Conservation (phyloP, 2,113 vertebrate genomes). For the Forbesichthys papilliferus region DNA sequence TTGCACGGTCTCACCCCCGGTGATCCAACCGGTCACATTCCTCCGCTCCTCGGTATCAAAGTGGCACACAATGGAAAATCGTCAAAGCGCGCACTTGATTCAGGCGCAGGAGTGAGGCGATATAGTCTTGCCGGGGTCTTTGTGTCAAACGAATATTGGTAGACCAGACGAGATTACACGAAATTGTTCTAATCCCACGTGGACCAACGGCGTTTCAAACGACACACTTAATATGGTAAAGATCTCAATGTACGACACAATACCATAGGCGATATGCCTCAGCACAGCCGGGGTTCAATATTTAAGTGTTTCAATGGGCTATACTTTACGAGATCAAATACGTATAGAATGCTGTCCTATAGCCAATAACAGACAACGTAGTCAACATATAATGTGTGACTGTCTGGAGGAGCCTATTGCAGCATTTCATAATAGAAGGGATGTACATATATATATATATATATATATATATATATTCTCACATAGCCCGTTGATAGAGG, state of each 20-base stretch:
- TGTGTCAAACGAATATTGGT: constrained; percentile 70
- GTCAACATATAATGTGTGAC: not conserved
- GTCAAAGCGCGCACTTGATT: constrained; percentile 71
- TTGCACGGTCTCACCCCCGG: constrained; percentile 77
- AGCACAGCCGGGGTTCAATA: not conserved
- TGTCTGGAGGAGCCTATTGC: not conserved
- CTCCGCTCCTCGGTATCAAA: constrained; percentile 75
- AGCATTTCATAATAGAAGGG: too few relatives aligned
- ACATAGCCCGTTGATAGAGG: constrained; percentile 44
- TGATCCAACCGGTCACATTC: constrained; percentile 73
- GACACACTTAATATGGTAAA: constrained; percentile 35
- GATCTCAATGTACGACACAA: not conserved
- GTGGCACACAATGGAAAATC: constrained; percentile 62
- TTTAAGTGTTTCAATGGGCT: not conserved
- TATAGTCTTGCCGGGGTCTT: constrained; percentile 54
- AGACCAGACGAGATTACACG: constrained; percentile 65
- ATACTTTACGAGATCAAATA: too few relatives aligned
- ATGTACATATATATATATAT: too few relatives aligned
- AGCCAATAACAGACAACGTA: not conserved
- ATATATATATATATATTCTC: not conserved
- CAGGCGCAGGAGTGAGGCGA: constrained; percentile 58
- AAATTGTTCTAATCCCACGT: constrained; percentile 62
- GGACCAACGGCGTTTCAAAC: constrained; percentile 30
- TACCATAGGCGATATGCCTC: not conserved
- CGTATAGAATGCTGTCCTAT: not conserved